Conservation (phyloP, 2,113 vertebrate genomes). For the Gallinago media region DNA sequence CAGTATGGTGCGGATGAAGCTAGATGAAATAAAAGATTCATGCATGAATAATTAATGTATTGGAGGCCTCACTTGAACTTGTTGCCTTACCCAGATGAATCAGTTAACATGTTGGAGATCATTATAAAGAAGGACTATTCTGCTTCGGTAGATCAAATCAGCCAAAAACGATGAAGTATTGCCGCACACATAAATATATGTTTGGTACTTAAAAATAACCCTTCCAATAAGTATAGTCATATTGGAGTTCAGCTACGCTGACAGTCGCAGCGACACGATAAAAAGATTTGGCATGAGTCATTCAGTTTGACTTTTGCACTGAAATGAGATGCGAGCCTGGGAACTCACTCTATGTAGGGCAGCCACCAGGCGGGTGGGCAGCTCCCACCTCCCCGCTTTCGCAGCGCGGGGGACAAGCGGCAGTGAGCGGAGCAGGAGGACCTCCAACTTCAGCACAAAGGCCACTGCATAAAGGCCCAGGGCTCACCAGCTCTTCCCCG, state of each 20-base stretch:
- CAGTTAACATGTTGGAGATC: conserved; percentile 58
- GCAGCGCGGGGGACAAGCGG: background rate
- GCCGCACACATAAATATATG: conserved; percentile 7
- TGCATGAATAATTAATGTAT: conserved; percentile 76
- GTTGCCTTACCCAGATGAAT: conserved; percentile 62
- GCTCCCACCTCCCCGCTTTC: background rate
- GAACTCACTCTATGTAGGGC: background rate
- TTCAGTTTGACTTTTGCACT: conserved; percentile 49
- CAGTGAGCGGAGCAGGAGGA: background rate
- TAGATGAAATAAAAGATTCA: conserved; percentile 64
- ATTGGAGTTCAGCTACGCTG: conserved; percentile 40
- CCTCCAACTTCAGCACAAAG: background rate
- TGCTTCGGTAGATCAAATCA: conserved; percentile 42
- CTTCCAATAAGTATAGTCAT: conserved; percentile 45
- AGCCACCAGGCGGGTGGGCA: background rate
- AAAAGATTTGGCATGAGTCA: conserved; percentile 56
- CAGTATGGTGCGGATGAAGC: conserved; percentile 59
- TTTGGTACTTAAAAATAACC: conserved; percentile 55
- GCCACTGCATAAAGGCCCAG: background rate
- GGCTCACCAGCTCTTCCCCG: background rate
- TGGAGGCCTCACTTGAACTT: conserved; percentile 70
- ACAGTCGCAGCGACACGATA: conserved; percentile 29
- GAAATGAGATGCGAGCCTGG: conserved; percentile 17
- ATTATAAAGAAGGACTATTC: conserved; percentile 57
- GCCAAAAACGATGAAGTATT: conserved; percentile 38